phyloP scores from a whole-genome alignment of 1,140 invertebrate species.

The Drosophila ironensis region DNA sequence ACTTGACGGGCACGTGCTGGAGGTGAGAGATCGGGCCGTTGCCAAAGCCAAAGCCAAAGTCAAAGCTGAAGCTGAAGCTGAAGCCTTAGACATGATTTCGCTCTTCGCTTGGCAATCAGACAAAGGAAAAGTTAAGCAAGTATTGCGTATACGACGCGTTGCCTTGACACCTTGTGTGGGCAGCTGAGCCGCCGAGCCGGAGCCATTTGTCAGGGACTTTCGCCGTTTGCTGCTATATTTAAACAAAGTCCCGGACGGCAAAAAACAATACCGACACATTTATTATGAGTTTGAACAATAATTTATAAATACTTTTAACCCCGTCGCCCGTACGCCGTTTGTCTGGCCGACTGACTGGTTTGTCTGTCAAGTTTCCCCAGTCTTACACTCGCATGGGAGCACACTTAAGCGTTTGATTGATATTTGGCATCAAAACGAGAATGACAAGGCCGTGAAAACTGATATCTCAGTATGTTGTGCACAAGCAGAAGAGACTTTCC shows the following conservation, averaged over 20 bases:
- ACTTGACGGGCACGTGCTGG: conserved; percentile 15
- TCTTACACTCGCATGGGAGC: too few relatives aligned
- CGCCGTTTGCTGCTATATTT: conserved; percentile 17
- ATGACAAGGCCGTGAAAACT: conserved; percentile 51
- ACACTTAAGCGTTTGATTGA: conserved; percentile 43
- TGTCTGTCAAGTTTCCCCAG: conserved; percentile 41
- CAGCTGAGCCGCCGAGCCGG: conserved; percentile 2
- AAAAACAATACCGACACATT: conserved; percentile 31
- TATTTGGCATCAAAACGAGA: conserved; percentile 38
- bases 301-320: conserved; percentile 43
- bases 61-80: conserved; percentile 16
- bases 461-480: conserved; percentile 56
- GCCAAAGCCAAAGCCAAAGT: conserved; percentile 1
- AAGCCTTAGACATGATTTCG: conserved; percentile 25
- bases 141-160: conserved; percentile 48
- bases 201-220: conserved; percentile 4
- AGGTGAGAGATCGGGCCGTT: background rate
- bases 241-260: background rate
- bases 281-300: conserved; percentile 42
- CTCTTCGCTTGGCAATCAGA: conserved; percentile 6
- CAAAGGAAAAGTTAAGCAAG: conserved; percentile 32
- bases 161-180: conserved; percentile 41
- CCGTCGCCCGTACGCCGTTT: conserved; percentile 7
- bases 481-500: background rate
- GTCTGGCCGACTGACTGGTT: too few relatives aligned